Evolutionary conservation across 2,797 vertebrate species (phyloP), one percentile per base, ranked within the genome.

Genomic region (Rhinichthys osculus): DNA sequence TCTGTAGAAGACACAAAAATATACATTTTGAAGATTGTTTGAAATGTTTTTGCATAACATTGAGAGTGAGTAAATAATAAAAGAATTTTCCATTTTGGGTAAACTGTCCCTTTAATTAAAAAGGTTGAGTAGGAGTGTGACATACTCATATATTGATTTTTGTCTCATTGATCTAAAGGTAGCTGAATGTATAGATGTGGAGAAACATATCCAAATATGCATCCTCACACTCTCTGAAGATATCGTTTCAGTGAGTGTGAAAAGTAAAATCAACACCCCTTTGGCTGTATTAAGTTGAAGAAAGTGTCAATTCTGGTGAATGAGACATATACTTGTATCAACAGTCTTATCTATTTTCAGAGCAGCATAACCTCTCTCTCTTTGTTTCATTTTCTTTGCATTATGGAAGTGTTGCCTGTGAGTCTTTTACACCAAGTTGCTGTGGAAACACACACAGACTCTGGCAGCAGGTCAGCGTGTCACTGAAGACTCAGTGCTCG

Each of bases 371-470:
- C 87, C 88, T 81, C 86, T 88, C 88, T 85, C 89, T 90, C 85
- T 86, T 83, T 90, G 84, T 72, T 92, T 91, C 88, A 87, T 90
- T 92, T 87, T 76, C 90, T 91, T 91, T 92, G 88, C 92, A 87
- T 92, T 91, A 91, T 86, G 89, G 87, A 83, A 88, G 86, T 83
- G 80, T 82, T 89, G 89, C 90, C n/a, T 80, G 88, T 91, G 90
- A 87, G 91, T 90, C 90, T 89, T 91, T 91, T 94, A 95, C 93
- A 94, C 94, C 93, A 93, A 92, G 95, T 96, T 95, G 91, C 95
- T 93, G 94, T 94, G 93, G 94, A 93, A 95, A 96, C 95, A 33
- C 91, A 90, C 92, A 87, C 92, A 90, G 92, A 94, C 93, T 89
- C 85, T 92, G 92, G 93, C 93, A 92, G 93, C 94, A 91, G 95